These are phyloP conservation scores for Drosophila phalerata DNA, from an alignment of 2,888 invertebrate species.

Conservation along the genomic window DNA sequence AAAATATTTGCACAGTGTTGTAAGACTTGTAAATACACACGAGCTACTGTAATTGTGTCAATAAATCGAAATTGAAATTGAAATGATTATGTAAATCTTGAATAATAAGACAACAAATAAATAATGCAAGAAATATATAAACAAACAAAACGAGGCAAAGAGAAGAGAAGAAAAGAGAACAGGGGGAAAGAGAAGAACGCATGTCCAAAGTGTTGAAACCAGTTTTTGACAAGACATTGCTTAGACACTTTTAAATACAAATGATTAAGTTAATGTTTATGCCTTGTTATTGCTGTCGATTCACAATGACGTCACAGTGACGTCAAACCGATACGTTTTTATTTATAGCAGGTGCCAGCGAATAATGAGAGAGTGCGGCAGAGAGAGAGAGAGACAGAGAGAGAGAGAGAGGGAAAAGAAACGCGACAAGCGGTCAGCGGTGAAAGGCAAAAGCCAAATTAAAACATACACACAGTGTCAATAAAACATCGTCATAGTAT, in stretches of 20 bases:
- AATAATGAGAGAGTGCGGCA: background rate
- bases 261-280: conserved; percentile 80
- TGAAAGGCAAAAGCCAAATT: conserved; percentile 79
- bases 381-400: background rate
- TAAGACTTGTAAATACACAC: conserved; percentile 53
- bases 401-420: background rate
- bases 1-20: conserved; percentile 56
- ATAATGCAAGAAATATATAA: conserved; percentile 16
- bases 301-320: conserved; percentile 81
- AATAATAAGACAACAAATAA: conserved; percentile 13
- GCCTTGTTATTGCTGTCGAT: conserved; percentile 64
- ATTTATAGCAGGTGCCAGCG: conserved; percentile 66
- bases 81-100: conserved; percentile 35
- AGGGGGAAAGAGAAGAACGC: conserved; percentile 6
- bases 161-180: background rate
- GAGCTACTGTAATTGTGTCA: conserved; percentile 10
- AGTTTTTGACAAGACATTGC: conserved; percentile 58
- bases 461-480: conserved; percentile 79
- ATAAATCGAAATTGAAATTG: conserved; percentile 35
- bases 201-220: conserved; percentile 45
- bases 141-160: conserved; percentile 22
- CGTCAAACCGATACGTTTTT: conserved; percentile 74
- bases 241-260: conserved; percentile 73
- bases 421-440: conserved; percentile 30
- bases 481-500: conserved; percentile 82